Base-by-base conservation (phyloP, 2,797 vertebrate species). In the Odontamblyopus rebecca region DNA sequence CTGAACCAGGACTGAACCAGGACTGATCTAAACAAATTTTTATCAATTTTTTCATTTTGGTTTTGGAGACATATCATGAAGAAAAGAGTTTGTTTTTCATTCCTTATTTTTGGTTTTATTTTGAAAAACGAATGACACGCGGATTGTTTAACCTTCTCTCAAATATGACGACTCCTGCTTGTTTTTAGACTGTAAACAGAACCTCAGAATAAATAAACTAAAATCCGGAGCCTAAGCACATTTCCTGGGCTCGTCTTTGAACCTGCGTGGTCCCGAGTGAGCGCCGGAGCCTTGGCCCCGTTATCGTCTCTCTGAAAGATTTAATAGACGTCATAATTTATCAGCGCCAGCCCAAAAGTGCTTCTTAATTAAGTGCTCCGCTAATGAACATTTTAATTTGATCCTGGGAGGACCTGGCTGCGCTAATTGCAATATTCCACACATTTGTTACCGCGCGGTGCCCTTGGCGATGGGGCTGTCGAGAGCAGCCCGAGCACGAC, bases 341-440 rank as follows among this genome's bases (percentile, higher is more conserved):
- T 99, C 98, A 98, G 96, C 96, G 97, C 97, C 96, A 97, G n/a
- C 96, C 85, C 90, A 98, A 98, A 99, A 99, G 95, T 99, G 97
- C 97, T 98, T 98, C 97, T 99, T 99, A 99, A 99, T 99, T 99
- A 99, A 99, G 96, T 97, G 95, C 86, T 94, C 94, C 90, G 93
- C 96, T 99, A 99, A 99, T 99, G 96, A 98, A 96, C 98, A 98
- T 99, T 99, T 98, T 98, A 99, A 99, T 99, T 98, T 98, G 97
- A 98, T 98, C 97, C 96, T 98, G 97, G 96, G 98, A 98, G 96
- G 98, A 98, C 97, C 97, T 97, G 96, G 96, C 96, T 96, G 96
- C 97, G 96, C 96, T 99, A 99, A 99, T 99, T 99, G 97, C 97
- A 98, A 99, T 98, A 98, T 98, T 98, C 96, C 95, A 96, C 97